phyloP scores from a whole-genome alignment of 2,797 vertebrate genomes.

The Enteromius argenteus region DNA sequence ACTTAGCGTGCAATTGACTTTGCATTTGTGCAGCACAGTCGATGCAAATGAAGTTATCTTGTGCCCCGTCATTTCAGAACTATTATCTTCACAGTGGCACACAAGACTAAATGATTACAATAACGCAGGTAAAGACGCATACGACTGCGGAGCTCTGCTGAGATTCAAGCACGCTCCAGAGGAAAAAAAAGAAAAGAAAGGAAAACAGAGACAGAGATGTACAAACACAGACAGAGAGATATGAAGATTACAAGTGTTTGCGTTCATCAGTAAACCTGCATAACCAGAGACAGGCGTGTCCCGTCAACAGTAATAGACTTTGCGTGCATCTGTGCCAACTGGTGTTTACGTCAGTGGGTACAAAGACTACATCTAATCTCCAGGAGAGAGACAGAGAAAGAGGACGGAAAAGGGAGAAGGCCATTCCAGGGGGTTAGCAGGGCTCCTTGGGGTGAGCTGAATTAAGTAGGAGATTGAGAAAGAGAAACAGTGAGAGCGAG shows the following conservation, averaged over 20 bases:
- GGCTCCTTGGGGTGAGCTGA: constrained; percentile 53
- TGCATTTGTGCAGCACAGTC: constrained; percentile 49
- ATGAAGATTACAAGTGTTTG: constrained; percentile 57
- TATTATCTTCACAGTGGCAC: constrained; percentile 38
- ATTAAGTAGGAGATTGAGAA: constrained; percentile 37
- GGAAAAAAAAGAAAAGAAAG: not conserved
- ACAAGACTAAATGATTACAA: constrained; percentile 19
- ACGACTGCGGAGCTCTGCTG: not conserved
- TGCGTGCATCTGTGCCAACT: constrained; percentile 59
- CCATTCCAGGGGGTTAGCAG: constrained; percentile 46
- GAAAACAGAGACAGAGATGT: constrained; percentile 23
- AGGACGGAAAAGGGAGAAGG: constrained; percentile 42
- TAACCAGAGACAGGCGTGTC: constrained; percentile 61
- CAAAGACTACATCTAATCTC: constrained; percentile 66
- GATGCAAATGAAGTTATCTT: constrained; percentile 46
- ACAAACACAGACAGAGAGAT: constrained; percentile 44
- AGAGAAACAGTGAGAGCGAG: constrained; percentile 48
- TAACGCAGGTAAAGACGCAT: not conserved
- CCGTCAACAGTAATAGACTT: constrained; percentile 57
- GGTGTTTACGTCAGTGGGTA: constrained; percentile 60
- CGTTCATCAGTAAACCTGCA: constrained; percentile 55
- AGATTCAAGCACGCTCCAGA: not conserved
- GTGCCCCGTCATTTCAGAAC: constrained; percentile 40
- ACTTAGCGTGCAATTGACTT: constrained; percentile 43
- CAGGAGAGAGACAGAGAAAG: constrained; percentile 62